Base-by-base conservation (phyloP, 1,140 invertebrate genomes). In the Macrosteles quadrilineatus region DNA sequence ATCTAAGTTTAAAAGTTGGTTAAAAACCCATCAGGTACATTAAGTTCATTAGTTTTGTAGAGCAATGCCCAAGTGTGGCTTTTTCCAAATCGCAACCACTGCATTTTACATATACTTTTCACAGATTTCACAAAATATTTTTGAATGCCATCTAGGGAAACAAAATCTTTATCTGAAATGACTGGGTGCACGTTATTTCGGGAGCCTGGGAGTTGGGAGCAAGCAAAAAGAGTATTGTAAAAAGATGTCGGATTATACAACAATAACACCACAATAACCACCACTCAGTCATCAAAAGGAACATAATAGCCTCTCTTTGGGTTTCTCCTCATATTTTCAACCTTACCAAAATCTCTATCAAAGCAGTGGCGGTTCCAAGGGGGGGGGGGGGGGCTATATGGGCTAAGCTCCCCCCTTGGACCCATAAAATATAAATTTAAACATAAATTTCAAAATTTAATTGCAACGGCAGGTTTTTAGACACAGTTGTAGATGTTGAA, bases 261-360 rank as follows among this genome's bases (percentile, higher is more conserved):
- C n/a, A n/a, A n/a, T 43, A 17, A 9, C 9, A 9, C 36, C 9
- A 17, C 36, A 43, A 43, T 17, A 11, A 43, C 17, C 36, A 11
- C 36, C 36, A 43, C 36, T 17, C 36, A 43, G 36, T 43, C 36
- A 43, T 43, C 36, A n/a, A n/a, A n/a, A 43, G 36, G 36, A 43
- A 43, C 36, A 43, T 11, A 43, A 43, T 11, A 9, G 36, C 36
- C 36, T 43, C 36, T 43, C 36, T 53, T 11, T 11, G 6, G 50
- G 72, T 47, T n/a, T 30, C 40, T 63, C 43, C 71, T 67, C 21
- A 9, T 66, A 31, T 64, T 31, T 27, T 69, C 65, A 21, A 73
- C 57, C 12, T 64, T 53, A 32, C 50, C 43, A 72, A 65, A 68
- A 25, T 47, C 29, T 71, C 72, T 40, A 55, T 67, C 71, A 69